Evolutionary conservation across 2,797 vertebrate genomes (phyloP), one percentile per base, ranked within the genome.

Genomic region (Rhynchonycteris naso): DNA sequence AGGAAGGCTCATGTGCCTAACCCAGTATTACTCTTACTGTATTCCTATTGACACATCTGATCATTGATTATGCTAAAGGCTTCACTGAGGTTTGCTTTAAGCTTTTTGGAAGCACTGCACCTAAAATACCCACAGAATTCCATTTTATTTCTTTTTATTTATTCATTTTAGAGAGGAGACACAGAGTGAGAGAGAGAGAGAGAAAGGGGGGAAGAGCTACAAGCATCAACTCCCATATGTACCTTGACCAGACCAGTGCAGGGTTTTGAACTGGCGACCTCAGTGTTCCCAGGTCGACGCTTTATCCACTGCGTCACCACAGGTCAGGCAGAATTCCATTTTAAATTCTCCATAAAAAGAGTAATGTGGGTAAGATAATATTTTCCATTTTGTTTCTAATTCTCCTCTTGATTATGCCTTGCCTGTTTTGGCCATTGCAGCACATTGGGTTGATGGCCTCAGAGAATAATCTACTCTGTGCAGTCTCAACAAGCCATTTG

Each of bases 371-470:
- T 72, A 79, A 52, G 19, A 47, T 66, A 69, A 43, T 85, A 61
- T 50, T 92, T 92, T 88, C 4, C 4, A n/a, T 82, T 80, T 89
- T 78, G 24, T 90, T 92, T 80, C 24, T 38, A 81, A 83, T 33
- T 22, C 7, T 24, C 4, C 22, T 81, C 6, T 74, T 76, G 38
- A 86, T 89, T 75, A 28, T 87, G 1, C 2, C 9, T n/a, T 47
- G 38, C 6, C 56, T 93, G 19, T 68, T 88, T 94, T 71, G 50
- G 13, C 12, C 6, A 76, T 19, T 24, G 22, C 0, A 61, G 47
- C 7, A 58, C 1, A 68, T 66, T 50, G 33, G 12, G 13, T 74
- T 65, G 7, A 76, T 84, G 4, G 66, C 78, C 13, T 79, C 18
- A 93, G 33, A 75, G 38, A 92, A 56, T 76, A 33, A 47, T 76